Percentiles rank a stretch among this genome's conserved stretches.
Evolutionary conservation across 2,797 vertebrate genomes (phyloP).

Genomic region (Columba guinea): DNA sequence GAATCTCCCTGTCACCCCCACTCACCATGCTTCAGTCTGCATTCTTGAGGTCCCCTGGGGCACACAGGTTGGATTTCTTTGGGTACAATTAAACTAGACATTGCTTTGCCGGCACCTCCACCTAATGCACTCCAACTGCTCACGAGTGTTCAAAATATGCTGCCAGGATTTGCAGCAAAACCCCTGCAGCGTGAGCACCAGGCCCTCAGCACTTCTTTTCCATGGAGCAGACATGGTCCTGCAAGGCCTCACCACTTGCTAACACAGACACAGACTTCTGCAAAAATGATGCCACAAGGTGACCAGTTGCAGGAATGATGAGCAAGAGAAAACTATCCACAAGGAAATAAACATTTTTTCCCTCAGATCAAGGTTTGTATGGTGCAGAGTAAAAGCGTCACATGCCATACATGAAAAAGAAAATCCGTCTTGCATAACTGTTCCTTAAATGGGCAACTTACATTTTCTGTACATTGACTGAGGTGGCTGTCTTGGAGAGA

Average conservation of each 20-base stretch:
- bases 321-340: background rate
- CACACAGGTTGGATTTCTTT: background rate
- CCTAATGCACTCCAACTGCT: background rate
- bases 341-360: background rate
- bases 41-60: background rate
- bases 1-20: background rate
- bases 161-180: background rate
- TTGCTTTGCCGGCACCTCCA: background rate
- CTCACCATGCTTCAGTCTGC: accelerated
- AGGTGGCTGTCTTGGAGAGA: constrained; percentile 2
- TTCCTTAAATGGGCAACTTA: background rate
- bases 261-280: background rate
- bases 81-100: background rate
- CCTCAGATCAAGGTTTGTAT: background rate
- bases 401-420: background rate
- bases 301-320: background rate
- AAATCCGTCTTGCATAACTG: background rate
- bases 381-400: background rate
- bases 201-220: background rate
- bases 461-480: background rate
- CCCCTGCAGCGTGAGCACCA: background rate
- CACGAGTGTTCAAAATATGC: background rate
- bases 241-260: background rate
- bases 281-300: background rate
- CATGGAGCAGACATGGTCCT: background rate